Conservation (phyloP, 92 coral and sea anemone species). For the Parazoanthus swiftii region DNA sequence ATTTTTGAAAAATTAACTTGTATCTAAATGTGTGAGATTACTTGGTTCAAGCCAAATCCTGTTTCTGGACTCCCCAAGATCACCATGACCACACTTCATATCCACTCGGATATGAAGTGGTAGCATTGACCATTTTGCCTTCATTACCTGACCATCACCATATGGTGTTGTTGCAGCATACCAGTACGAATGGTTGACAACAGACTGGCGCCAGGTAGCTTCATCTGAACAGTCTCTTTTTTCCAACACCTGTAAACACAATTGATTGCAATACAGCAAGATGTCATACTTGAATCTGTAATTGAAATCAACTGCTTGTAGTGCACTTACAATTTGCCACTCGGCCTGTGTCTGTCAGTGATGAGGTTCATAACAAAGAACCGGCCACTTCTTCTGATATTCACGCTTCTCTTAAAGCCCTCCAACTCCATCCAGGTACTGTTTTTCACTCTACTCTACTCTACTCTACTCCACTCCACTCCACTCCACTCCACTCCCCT, state of each 20-base stretch:
- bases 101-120: slow-evolving; percentile 44
- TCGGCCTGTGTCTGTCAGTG: slow-evolving; percentile 43
- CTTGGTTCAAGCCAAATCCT: slow-evolving; percentile 46
- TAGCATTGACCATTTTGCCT: slow-evolving; percentile 56
- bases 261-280: not conserved
- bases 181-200: slow-evolving; percentile 48
- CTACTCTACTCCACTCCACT: too few relatives aligned
- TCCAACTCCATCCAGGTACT: slow-evolving; percentile 50
- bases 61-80: slow-evolving; percentile 35
- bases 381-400: not conserved
- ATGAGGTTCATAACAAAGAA: slow-evolving; percentile 30
- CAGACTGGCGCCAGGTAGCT: slow-evolving; percentile 10
- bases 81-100: slow-evolving; percentile 57
- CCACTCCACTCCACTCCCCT: too few relatives aligned
- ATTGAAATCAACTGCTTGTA: too few relatives aligned
- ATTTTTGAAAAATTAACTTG: too few relatives aligned
- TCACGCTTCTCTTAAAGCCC: slow-evolving; percentile 47
- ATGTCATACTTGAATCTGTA: too few relatives aligned
- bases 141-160: slow-evolving; percentile 49
- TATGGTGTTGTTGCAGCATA: slow-evolving; percentile 56
- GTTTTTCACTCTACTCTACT: slow-evolving; percentile 57
- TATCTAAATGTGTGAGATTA: too few relatives aligned
- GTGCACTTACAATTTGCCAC: not conserved
- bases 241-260: slow-evolving; percentile 27
- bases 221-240: slow-evolving; percentile 48